phyloP scores from a whole-genome alignment of 2,113 vertebrate species.

The Eulemur macaco region DNA sequence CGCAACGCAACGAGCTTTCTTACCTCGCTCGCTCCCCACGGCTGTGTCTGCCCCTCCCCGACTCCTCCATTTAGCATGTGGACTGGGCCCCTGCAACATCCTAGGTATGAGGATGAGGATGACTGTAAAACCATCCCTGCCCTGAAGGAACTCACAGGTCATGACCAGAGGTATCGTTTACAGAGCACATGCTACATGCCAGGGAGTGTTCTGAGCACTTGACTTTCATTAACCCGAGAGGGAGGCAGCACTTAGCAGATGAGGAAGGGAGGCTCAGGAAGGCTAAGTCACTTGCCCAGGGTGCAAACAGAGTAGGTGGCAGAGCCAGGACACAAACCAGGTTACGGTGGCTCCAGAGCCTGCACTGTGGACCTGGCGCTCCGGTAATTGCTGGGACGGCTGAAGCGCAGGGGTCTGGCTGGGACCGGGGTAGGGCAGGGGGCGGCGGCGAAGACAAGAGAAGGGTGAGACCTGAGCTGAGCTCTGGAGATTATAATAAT shows the following conservation, averaged over 20 bases:
- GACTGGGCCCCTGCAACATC: neutral
- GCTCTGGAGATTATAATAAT: neutral
- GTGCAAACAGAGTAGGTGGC: neutral
- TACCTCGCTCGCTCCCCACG: neutral
- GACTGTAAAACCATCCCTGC: neutral
- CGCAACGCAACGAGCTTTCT: neutral
- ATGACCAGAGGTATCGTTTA: neutral
- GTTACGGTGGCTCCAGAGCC: neutral
- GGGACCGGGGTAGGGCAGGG: neutral
- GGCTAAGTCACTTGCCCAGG: neutral
- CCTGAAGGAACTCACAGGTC: neutral
- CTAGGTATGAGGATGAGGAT: neutral
- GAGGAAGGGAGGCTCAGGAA: neutral
- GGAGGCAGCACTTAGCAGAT: neutral
- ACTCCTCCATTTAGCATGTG: neutral
- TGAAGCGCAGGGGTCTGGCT: neutral
- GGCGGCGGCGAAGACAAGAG: neutral
- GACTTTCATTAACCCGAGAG: neutral
- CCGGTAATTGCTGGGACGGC: neutral
- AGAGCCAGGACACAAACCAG: neutral
- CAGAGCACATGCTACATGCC: neutral
- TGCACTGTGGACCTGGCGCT: accelerated
- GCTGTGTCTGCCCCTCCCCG: too few relatives aligned
- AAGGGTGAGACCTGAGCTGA: neutral
- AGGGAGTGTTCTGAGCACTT: neutral